Percentiles rank a stretch among this genome's conserved stretches.
Evolutionary conservation across 2,888 invertebrate genomes (phyloP).

Genomic region (Plusia festucae): DNA sequence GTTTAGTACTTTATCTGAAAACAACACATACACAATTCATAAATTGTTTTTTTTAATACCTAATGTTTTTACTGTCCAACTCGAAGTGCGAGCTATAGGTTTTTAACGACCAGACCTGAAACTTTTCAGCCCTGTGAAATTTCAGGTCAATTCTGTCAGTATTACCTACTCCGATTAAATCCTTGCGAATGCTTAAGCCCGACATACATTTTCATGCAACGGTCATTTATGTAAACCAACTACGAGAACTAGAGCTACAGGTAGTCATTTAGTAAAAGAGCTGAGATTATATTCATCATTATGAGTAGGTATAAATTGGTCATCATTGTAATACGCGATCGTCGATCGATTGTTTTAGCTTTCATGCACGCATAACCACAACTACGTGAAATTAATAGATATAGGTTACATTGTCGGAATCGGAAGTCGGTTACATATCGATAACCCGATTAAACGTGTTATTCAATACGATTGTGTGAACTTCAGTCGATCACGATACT

Average conservation of each 20-base stretch:
- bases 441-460: conserved; percentile 10
- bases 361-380: conserved; percentile 19
- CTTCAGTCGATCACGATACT: conserved; percentile 16
- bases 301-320: conserved; percentile 12
- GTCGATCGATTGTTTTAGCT: conserved; percentile 26
- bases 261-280: neutral
- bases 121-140: too few relatives aligned
- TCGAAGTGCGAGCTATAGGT: too few relatives aligned
- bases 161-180: neutral
- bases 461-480: conserved; percentile 16
- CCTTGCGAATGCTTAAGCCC: too few relatives aligned
- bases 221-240: neutral
- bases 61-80: too few relatives aligned
- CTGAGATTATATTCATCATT: neutral
- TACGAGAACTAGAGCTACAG: neutral
- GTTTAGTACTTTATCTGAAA: too few relatives aligned
- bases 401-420: conserved; percentile 27
- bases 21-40: too few relatives aligned
- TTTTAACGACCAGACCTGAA: neutral
- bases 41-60: too few relatives aligned
- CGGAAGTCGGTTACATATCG: conserved; percentile 23
- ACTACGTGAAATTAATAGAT: conserved; percentile 19
- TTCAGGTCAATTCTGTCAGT: too few relatives aligned
- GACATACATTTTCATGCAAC: neutral
- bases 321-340: conserved; percentile 14